These are phyloP conservation scores for Silurus glanis DNA, from an alignment of 2,113 vertebrate species.

Conservation along the genomic window DNA sequence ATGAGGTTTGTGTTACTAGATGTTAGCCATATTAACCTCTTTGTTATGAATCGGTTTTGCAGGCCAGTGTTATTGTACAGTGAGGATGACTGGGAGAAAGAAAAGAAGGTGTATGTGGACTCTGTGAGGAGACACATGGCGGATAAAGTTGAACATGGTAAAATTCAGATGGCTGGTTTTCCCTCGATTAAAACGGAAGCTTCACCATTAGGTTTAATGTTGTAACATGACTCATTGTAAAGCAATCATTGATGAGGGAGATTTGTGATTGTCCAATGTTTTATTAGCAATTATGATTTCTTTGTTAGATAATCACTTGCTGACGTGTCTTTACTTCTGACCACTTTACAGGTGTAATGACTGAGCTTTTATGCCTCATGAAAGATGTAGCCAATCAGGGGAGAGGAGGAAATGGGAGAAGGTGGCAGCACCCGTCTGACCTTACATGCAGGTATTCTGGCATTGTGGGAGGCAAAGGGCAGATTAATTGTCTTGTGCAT, in stretches of 20 bases:
- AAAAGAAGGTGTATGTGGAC: conserved; percentile 45
- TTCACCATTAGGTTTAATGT: background rate
- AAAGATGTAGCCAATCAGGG: conserved; percentile 51
- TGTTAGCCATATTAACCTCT: no score
- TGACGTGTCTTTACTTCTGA: background rate
- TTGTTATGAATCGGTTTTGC: background rate
- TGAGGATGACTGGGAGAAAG: conserved; percentile 48
- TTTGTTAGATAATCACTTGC: background rate
- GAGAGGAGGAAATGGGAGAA: background rate
- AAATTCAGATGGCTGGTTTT: background rate
- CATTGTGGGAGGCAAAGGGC: background rate
- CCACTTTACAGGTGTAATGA: conserved; percentile 53
- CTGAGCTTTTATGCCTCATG: conserved; percentile 65
- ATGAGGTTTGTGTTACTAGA: background rate
- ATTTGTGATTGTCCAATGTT: background rate
- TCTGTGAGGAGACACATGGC: conserved; percentile 58
- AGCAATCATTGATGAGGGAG: background rate
- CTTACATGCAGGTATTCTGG: conserved; percentile 56
- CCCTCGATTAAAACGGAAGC: background rate
- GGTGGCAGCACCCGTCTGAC: conserved; percentile 68
- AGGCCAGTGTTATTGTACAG: conserved; percentile 44
- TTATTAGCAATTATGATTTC: background rate
- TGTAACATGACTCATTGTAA: background rate
- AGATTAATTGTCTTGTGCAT: background rate
- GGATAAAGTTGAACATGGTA: conserved; percentile 51